Percentiles rank a stretch among this genome's conserved stretches.
phyloP scores from a whole-genome alignment of 2,113 vertebrate species.

The Mugil cephalus region DNA sequence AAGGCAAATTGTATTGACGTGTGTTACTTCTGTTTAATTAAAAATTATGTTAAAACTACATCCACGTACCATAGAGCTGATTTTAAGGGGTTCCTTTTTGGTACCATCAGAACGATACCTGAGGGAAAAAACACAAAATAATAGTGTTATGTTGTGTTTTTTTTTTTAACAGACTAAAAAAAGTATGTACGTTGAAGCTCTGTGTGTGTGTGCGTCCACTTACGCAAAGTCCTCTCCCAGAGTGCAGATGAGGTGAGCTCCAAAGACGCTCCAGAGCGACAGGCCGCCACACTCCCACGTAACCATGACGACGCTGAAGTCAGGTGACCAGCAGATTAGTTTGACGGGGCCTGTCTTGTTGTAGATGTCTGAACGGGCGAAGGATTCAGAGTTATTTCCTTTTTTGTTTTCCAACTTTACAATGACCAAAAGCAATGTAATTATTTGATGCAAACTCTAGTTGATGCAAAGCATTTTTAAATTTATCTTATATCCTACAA shows the following conservation, averaged over 20 bases:
- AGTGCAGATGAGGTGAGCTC: conserved; percentile 98
- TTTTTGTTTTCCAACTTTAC: too few relatives aligned
- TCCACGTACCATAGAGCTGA: conserved; percentile 93
- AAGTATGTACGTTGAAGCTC: neutral
- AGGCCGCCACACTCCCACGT: conserved; percentile 97
- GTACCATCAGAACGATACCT: conserved; percentile 95
- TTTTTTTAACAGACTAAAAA: neutral
- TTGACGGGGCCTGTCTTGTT: conserved; percentile 98
- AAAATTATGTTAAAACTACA: neutral
- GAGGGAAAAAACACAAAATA: conserved; percentile 45
- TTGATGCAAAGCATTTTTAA: too few relatives aligned
- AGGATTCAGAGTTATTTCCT: neutral
- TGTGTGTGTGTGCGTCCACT: conserved; percentile 74
- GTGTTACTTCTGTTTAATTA: too few relatives aligned
- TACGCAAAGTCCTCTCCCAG: conserved; percentile 98
- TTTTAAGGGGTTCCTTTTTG: conserved; percentile 96
- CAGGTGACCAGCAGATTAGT: conserved; percentile 95
- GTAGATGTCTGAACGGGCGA: conserved; percentile 89
- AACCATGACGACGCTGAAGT: conserved; percentile 95
- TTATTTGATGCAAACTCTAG: too few relatives aligned
- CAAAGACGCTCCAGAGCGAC: conserved; percentile 98
- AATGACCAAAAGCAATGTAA: too few relatives aligned
- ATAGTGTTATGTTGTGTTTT: too few relatives aligned
- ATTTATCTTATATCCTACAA: too few relatives aligned
- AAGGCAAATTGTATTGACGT: too few relatives aligned